These are phyloP conservation scores for Zelostemma sp. DNA, from an alignment of 1,140 invertebrate species.

Conservation along the genomic window DNA sequence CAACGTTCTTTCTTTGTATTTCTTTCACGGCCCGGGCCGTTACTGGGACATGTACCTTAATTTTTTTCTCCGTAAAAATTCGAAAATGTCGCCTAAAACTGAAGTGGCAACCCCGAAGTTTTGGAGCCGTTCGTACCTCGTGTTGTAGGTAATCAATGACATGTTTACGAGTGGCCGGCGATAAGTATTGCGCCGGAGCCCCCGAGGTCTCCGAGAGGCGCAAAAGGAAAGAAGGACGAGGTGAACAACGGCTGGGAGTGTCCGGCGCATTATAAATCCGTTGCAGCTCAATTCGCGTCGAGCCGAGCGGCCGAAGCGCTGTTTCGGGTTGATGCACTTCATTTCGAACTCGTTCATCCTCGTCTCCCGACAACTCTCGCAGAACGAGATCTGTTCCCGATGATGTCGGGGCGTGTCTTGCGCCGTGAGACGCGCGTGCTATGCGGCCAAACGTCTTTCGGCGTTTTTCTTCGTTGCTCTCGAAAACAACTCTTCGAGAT, in stretches of 20 bases:
- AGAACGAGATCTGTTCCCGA: conserved; percentile 28
- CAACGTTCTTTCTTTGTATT: no score
- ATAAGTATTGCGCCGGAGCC: conserved; percentile 3
- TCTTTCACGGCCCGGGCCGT: no score
- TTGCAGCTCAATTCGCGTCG: conserved; percentile 42
- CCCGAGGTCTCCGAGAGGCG: conserved; percentile 12
- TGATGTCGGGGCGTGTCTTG: conserved; percentile 36
- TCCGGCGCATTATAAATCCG: conserved; percentile 39
- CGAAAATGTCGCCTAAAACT: no score
- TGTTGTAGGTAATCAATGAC: conserved; percentile 11
- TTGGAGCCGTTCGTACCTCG: no score
- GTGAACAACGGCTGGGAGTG: conserved; percentile 38
- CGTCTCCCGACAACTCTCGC: conserved; percentile 15
- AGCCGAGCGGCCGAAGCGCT: conserved; percentile 14
- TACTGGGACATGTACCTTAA: no score
- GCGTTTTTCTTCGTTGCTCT: not conserved
- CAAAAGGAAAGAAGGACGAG: conserved; percentile 37
- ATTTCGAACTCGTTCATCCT: conserved; percentile 27
- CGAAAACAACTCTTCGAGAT: no score
- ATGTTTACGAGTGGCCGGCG: conserved; percentile 13
- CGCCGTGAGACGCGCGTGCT: conserved; percentile 13
- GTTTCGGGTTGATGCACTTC: conserved; percentile 46
- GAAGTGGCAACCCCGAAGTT: no score
- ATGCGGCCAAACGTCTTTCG: not conserved
- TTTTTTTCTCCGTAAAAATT: no score